These are phyloP conservation scores for Coleophora flavipennella DNA, from an alignment of 2,888 invertebrate genomes.

Conservation along the genomic window DNA sequence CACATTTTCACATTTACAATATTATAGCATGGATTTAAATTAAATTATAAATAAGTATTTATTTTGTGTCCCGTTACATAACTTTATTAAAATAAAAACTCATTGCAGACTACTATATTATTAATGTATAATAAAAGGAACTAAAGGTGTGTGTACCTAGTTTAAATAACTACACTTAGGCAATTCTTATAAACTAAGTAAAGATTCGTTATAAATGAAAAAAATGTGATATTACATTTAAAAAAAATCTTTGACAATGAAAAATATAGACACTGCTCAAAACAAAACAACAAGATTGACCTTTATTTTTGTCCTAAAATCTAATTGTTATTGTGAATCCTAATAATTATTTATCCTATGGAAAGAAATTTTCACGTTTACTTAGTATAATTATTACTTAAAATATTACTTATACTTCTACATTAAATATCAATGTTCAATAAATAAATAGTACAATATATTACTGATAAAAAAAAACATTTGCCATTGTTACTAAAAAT, in stretches of 20 bases:
- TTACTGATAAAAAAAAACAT: constrained; percentile 46
- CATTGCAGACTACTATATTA: constrained; percentile 26
- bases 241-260: neutral
- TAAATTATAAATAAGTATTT: constrained; percentile 10
- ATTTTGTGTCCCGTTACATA: constrained; percentile 8
- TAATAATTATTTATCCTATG: constrained; percentile 46
- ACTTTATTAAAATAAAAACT: too few species aligned
- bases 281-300: too few species aligned
- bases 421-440: constrained; percentile 57
- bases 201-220: constrained; percentile 17
- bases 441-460: constrained; percentile 67
- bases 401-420: constrained; percentile 32
- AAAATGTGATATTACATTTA: neutral
- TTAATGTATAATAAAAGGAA: constrained; percentile 59
- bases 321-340: constrained; percentile 19
- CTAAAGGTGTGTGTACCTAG: constrained; percentile 57
- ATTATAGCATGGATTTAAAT: too few species aligned
- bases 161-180: constrained; percentile 38
- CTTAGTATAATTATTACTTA: constrained; percentile 30
- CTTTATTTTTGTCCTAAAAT: too few species aligned
- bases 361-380: constrained; percentile 51
- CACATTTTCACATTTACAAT: too few species aligned
- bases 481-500: constrained; percentile 19
- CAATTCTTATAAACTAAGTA: constrained; percentile 38
- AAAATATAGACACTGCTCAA: neutral